These are phyloP conservation scores for Argopecten irradians DNA, from an alignment of 1,140 invertebrate species.

Conservation along the genomic window DNA sequence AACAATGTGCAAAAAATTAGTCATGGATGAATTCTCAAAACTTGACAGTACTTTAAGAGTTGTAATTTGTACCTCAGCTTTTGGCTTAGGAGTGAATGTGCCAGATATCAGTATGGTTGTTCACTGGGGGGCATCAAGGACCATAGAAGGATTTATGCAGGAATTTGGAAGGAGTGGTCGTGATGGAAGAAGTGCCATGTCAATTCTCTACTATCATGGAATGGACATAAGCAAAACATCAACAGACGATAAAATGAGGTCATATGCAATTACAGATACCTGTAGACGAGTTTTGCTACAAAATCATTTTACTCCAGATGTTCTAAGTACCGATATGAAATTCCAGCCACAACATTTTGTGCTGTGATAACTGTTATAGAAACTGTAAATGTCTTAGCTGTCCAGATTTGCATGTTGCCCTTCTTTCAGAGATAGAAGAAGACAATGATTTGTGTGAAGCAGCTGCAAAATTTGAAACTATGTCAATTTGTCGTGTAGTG, in stretches of 20 bases:
- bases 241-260: slow-evolving; percentile 18
- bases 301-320: slow-evolving; percentile 28
- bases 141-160: not conserved
- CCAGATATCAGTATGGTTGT: not conserved
- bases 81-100: not conserved
- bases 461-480: not conserved
- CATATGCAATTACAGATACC: not conserved
- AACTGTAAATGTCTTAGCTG: not conserved
- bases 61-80: slow-evolving; percentile 2
- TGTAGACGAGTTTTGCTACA: not conserved
- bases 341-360: not conserved
- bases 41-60: not conserved
- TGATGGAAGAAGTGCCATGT: not conserved
- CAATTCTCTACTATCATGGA: slow-evolving; percentile 30
- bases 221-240: slow-evolving; percentile 20
- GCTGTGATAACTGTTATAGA: not conserved
- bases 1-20: not conserved
- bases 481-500: not conserved
- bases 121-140: not conserved
- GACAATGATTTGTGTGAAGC: not conserved
- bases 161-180: not conserved
- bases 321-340: not conserved
- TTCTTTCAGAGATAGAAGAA: not conserved
- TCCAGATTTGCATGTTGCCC: not conserved
- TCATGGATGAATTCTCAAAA: not conserved